These are phyloP conservation scores for Abscondita cerata DNA, from an alignment of 2,888 invertebrate genomes.

Conservation along the genomic window DNA sequence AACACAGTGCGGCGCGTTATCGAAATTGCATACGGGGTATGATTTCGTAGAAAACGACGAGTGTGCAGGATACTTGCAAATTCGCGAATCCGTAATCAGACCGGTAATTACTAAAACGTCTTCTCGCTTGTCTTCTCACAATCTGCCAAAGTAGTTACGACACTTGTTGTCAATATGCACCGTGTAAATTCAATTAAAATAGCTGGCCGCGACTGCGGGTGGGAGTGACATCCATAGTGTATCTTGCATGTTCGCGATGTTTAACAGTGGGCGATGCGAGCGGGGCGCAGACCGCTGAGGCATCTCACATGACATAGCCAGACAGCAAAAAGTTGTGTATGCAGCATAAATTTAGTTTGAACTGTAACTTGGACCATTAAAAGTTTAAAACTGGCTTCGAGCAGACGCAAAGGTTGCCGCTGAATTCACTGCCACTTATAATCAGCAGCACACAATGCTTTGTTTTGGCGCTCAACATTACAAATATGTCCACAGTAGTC, in stretches of 20 bases:
- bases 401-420: conserved; percentile 50
- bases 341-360: conserved; percentile 52
- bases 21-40: conserved; percentile 13
- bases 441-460: conserved; percentile 48
- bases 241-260: conserved; percentile 39
- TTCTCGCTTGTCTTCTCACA: conserved; percentile 6
- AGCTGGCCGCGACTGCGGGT: conserved; percentile 33
- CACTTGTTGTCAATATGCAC: conserved; percentile 32
- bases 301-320: conserved; percentile 54
- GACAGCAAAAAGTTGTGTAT: conserved; percentile 54
- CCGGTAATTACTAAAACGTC: conserved; percentile 17
- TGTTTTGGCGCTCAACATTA: conserved; percentile 44
- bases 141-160: conserved; percentile 13
- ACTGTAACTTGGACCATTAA: conserved; percentile 56
- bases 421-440: conserved; percentile 45
- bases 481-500: conserved; percentile 43
- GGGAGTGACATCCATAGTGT: conserved; percentile 36
- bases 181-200: conserved; percentile 38
- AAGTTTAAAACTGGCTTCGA: conserved; percentile 57
- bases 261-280: conserved; percentile 42
- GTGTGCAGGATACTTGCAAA: conserved; percentile 27
- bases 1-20: neutral
- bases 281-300: conserved; percentile 40
- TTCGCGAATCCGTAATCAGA: conserved; percentile 6
- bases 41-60: conserved; percentile 36